Percentiles rank a stretch among this genome's conserved stretches.
phyloP scores from a whole-genome alignment of 2,797 vertebrate species.

The Melanotaenia pygmaea region DNA sequence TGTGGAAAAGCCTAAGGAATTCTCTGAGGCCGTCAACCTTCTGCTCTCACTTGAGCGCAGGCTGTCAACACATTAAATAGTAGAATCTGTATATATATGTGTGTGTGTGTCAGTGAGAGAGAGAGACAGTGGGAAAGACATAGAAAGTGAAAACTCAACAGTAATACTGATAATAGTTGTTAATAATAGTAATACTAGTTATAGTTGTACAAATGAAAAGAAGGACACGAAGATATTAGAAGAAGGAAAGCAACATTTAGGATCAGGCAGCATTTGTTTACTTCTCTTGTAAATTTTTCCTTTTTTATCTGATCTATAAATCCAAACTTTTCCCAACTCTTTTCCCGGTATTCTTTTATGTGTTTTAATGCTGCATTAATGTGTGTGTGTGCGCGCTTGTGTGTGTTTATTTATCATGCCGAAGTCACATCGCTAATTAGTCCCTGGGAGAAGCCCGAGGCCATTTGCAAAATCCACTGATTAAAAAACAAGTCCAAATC shows the following conservation, averaged over 20 bases:
- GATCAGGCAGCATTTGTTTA: conserved; percentile 66
- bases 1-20: conserved; percentile 78
- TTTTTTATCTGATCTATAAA: conserved; percentile 59
- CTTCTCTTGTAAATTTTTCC: conserved; percentile 47
- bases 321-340: conserved; percentile 45
- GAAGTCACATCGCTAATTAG: conserved; percentile 85
- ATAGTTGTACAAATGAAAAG: conserved; percentile 22
- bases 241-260: conserved; percentile 36
- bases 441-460: conserved; percentile 83
- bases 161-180: conserved; percentile 11
- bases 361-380: conserved; percentile 59
- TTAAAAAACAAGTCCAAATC: conserved; percentile 83
- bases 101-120: conserved; percentile 21
- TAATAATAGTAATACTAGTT: too few relatives aligned
- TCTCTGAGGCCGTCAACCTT: conserved; percentile 80
- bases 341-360: conserved; percentile 48
- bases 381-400: conserved; percentile 14
- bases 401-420: conserved; percentile 80
- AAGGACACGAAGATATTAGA: conserved; percentile 35
- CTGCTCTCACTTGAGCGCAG: conserved; percentile 79
- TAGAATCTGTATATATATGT: conserved; percentile 42
- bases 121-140: conserved; percentile 31
- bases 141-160: conserved; percentile 53
- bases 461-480: conserved; percentile 83
- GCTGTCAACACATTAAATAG: conserved; percentile 80